Base-by-base conservation (phyloP, 2,888 invertebrate genomes). In the Melanostoma mellinum region DNA sequence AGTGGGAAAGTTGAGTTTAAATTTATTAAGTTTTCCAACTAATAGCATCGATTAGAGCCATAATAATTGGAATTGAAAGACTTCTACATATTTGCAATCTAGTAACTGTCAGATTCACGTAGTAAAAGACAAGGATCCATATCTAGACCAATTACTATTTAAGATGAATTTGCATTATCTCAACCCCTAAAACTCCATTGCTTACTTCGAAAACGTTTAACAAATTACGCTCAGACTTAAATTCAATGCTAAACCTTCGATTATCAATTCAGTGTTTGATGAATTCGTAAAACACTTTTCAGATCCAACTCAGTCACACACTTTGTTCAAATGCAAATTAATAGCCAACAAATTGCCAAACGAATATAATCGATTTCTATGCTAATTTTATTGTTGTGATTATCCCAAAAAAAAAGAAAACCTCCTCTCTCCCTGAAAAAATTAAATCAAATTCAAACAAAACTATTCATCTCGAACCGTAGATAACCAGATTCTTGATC, bases 321-420 rank as follows among this genome's bases (percentile, higher is more conserved):
- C 38, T 67, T 60, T 33, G 72, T 56, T 76, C 40, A 61, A 50
- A 82, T 78, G 78, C 82, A 78, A 78, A 82, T 82, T 36, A 65
- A 78, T 58, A 78, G 48, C 78, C 82, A 82, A 73, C 82, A 82
- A 82, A 82, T 82, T 82, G 78, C 78, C 65, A 74, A 82, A 82
- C 46, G 63, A 82, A 77, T 63, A 55, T 78, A 74, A 82, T 82
- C 82, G 73, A 82, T 82, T 82, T 78, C 63, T 82, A 82, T 82
- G 78, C 46, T 82, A 82, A 82, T 82, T 82, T 82, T 65, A 69
- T 74, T 69, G 53, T 69, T 69, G 53, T 60, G 44, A 58, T 77
- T 68, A 74, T 65, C 78, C 73, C 44, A 48, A 69, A 65, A 73
- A 69, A 68, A 73, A 63, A 53, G 42, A 67, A 38, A 6, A 6